Evolutionary conservation across 2,113 vertebrate genomes (phyloP), one percentile per base, ranked within the genome.

Genomic region (Chitala chitala): DNA sequence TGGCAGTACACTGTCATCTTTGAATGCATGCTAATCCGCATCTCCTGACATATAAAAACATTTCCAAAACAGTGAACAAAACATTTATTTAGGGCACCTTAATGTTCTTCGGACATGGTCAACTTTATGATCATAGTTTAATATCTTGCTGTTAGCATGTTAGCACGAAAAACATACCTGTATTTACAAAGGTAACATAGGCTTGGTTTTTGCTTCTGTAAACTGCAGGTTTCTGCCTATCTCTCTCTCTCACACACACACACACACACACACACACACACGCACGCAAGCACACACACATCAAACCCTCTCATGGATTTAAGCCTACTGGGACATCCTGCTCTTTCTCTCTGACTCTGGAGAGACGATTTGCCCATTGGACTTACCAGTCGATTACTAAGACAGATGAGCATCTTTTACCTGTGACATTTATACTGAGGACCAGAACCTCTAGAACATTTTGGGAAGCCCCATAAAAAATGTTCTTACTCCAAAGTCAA

Each of bases 341-440:
- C 64, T 75, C 54, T 24, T 69, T 31, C 22, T 55, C 38, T 2
- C 38, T 38, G 64, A 69, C 66, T 69, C 38, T 46, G 53, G 17
- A 10, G 64, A 66, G 66, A 58, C n/a, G 53, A 33, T 42, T 56
- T 56, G 53, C 48, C 73, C 73, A 69, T 44, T 48, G 40, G 65
- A 68, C 63, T 58, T 75, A 56, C 69, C 51, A 69, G 54, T 69
- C 40, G 64, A 58, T 75, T 58, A 58, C 38, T 53, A 58, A 75
- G 74, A 75, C 51, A 55, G 61, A 66, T 68, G 36, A 36, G n/a
- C 53, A 1, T 29, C 54, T 69, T 44, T 31, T 42, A 44, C 24
- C 63, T 56, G 40, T 56, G 36, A 66, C 50, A 29, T 68, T 75
- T 75, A 24, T 75, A 29, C 36, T 33, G 71, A 59, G 55, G 56